A percentile compares a stretch with the other conserved stretches of the same genome.
Evolutionary conservation across 2,888 invertebrate genomes (phyloP).

Genomic region (Allophyes oxyacanthae): DNA sequence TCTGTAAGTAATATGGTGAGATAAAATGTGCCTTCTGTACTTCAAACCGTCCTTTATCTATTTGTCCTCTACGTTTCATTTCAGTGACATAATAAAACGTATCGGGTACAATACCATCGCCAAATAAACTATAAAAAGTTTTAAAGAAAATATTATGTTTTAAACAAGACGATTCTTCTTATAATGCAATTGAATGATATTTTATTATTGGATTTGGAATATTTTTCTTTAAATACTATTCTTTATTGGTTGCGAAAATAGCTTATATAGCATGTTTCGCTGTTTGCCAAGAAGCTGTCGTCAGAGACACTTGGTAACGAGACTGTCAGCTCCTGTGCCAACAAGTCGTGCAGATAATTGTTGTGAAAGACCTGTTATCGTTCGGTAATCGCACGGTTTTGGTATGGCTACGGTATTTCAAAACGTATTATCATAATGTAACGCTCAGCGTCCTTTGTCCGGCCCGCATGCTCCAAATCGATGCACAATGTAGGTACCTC

Average conservation of each 20-base stretch:
- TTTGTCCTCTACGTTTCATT: constrained; percentile 14
- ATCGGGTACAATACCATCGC: constrained; percentile 12
- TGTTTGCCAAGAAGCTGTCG: constrained; percentile 50
- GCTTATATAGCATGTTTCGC: constrained; percentile 17
- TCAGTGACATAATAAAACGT: constrained; percentile 9
- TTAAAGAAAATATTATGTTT: neutral
- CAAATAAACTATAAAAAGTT: constrained; percentile 11
- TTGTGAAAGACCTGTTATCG: constrained; percentile 19
- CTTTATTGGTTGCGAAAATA: constrained; percentile 1
- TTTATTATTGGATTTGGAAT: too few relatives aligned
- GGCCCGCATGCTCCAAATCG: constrained; percentile 64
- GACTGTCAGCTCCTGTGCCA: constrained; percentile 27
- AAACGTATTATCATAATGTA: constrained; percentile 69
- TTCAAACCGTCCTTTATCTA: constrained; percentile 44
- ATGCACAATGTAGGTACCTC: constrained; percentile 58
- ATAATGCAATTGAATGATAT: too few relatives aligned
- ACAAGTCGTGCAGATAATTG: constrained; percentile 33
- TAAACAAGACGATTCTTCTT: too few relatives aligned
- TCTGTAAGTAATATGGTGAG: constrained; percentile 48
- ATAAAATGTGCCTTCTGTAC: constrained; percentile 47
- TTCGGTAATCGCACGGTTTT: constrained; percentile 35
- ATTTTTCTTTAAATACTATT: too few relatives aligned
- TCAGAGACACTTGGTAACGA: constrained; percentile 15
- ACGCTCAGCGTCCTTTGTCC: constrained; percentile 63
- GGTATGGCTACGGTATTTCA: constrained; percentile 55